Conservation (phyloP, 37 sponge, comb jelly and placozoan species). For the Corticium candelabrum region DNA sequence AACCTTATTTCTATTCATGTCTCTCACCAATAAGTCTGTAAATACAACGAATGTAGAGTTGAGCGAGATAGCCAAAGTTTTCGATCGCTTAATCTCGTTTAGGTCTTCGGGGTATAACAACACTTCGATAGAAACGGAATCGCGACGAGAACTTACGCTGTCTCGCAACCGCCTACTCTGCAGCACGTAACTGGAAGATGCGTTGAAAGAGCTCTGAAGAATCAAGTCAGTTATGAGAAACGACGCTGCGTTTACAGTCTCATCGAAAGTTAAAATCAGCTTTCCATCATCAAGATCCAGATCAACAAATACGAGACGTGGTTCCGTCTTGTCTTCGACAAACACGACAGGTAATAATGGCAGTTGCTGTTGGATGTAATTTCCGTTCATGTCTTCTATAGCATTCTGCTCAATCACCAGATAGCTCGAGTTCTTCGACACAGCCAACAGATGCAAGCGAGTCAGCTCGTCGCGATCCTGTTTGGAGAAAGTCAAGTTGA, state of each 20-base stretch:
- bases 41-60: slow-evolving; percentile 59
- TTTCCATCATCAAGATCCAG: slow-evolving; percentile 31
- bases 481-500: slow-evolving; percentile 55
- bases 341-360: slow-evolving; percentile 25
- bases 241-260: slow-evolving; percentile 33
- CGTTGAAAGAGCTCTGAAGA: not conserved
- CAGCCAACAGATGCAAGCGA: not conserved
- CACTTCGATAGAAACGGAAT: not conserved
- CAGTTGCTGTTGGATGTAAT: slow-evolving; percentile 9
- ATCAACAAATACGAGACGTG: slow-evolving; percentile 34
- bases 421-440: slow-evolving; percentile 23
- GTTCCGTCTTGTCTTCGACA: slow-evolving; percentile 27
- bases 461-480: slow-evolving; percentile 62
- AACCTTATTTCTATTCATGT: slow-evolving; percentile 39
- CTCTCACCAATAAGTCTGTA: slow-evolving; percentile 29
- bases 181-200: not conserved
- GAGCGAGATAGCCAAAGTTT: slow-evolving; percentile 28
- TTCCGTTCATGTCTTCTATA: slow-evolving; percentile 63
- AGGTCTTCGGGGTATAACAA: slow-evolving; percentile 20
- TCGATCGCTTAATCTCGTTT: slow-evolving; percentile 50
- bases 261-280: slow-evolving; percentile 49
- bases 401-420: slow-evolving; percentile 34
- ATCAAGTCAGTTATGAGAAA: slow-evolving; percentile 24
- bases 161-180: not conserved
- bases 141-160: not conserved